These are phyloP conservation scores for Drosophila ficusphila DNA, from an alignment of 1,140 invertebrate species.

Conservation along the genomic window DNA sequence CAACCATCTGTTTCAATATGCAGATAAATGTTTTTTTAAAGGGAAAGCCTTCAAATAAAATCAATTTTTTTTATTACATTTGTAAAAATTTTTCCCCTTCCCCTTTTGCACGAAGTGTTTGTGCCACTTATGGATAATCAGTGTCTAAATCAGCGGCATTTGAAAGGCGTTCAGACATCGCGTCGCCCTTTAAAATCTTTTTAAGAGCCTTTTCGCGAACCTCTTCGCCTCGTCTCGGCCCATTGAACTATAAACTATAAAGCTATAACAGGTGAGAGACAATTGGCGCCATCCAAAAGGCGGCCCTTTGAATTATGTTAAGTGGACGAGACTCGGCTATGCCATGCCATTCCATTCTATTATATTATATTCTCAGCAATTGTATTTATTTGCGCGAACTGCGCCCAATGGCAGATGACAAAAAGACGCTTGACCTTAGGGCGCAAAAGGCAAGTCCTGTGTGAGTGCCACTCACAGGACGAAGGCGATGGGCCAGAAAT, in stretches of 20 bases:
- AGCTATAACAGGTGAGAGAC: conserved; percentile 20
- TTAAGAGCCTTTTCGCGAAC: not conserved
- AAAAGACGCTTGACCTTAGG: conserved; percentile 78
- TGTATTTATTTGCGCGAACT: conserved; percentile 70
- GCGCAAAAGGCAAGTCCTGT: conserved; percentile 49
- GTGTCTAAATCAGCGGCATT: not conserved
- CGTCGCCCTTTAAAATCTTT: not conserved
- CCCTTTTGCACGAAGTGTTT: not conserved
- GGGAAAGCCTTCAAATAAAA: no score
- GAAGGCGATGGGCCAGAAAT: not conserved
- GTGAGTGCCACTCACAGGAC: conserved; percentile 48
- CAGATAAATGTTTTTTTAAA: no score
- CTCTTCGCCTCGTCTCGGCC: not conserved
- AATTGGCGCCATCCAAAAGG: conserved; percentile 44
- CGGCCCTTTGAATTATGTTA: conserved; percentile 65
- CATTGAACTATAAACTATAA: conserved; percentile 21
- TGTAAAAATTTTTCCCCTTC: not conserved
- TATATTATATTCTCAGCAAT: no score
- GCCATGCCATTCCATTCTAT: conserved; percentile 28
- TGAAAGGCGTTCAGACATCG: conserved; percentile 15
- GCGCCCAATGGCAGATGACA: conserved; percentile 61
- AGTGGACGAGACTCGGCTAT: conserved; percentile 32
- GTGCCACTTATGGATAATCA: not conserved
- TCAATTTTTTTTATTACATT: not conserved
- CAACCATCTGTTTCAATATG: no score